Percentiles rank a stretch among this genome's conserved stretches.
Evolutionary conservation across 2,113 vertebrate species (phyloP).

Genomic region (Potamarius usumacintae): DNA sequence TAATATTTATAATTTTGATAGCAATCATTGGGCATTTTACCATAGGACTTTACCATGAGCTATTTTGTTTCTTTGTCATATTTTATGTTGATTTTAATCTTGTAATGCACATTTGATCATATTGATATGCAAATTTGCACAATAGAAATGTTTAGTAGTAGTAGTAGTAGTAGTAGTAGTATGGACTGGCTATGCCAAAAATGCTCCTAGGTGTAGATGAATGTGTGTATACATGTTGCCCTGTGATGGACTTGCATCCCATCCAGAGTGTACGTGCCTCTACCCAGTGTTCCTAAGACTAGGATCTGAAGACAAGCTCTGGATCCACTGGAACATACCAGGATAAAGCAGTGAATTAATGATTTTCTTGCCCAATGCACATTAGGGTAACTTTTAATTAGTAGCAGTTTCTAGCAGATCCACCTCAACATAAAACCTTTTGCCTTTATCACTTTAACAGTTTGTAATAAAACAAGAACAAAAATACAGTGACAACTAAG

Average conservation of each 20-base stretch:
- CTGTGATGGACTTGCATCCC: not conserved
- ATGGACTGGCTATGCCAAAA: not conserved
- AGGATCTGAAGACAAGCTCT: not conserved
- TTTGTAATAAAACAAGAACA: not conserved
- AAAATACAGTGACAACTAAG: not conserved
- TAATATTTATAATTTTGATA: too few relatives aligned
- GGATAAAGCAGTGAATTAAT: not conserved
- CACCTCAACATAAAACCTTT: not conserved
- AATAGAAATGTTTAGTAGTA: too few relatives aligned
- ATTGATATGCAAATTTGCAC: too few relatives aligned
- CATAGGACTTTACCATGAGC: too few relatives aligned
- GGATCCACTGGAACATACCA: not conserved
- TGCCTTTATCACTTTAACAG: not conserved
- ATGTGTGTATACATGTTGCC: not conserved
- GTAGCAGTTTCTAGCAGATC: not conserved
- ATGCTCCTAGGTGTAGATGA: not conserved
- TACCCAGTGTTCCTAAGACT: not conserved
- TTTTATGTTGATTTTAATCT: too few relatives aligned
- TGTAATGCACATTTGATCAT: too few relatives aligned
- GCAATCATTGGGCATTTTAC: too few relatives aligned
- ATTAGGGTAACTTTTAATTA: not conserved
- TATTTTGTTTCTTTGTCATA: too few relatives aligned
- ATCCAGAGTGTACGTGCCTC: not conserved
- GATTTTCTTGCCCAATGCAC: not conserved
- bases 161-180: too few relatives aligned